These are phyloP conservation scores for Rhinichthys klamathensis DNA, from an alignment of 2,113 vertebrate species.

Conservation along the genomic window DNA sequence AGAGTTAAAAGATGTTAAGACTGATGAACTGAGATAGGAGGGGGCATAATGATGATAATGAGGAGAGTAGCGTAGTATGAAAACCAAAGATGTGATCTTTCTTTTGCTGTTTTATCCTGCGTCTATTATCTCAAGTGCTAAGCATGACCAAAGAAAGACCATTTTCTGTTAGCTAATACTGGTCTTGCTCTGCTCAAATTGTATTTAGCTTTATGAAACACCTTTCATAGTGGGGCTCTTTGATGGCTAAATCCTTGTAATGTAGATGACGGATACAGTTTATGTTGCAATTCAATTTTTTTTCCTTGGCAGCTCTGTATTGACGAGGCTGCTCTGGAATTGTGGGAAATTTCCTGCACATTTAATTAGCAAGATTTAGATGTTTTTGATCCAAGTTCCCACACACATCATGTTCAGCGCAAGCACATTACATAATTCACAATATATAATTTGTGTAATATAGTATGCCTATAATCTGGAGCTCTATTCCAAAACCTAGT, in stretches of 20 bases:
- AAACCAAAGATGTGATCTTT: not conserved
- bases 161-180: not conserved
- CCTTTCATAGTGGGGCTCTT: not conserved
- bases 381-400: slow-evolving; percentile 15
- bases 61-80: not conserved
- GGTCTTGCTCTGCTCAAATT: not conserved
- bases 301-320: not conserved
- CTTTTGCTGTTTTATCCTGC: not conserved
- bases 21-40: not conserved
- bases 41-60: not conserved
- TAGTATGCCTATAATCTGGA: not conserved
- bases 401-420: slow-evolving; percentile 21
- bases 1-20: slow-evolving; percentile 31
- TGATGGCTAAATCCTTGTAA: not conserved
- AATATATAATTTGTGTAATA: slow-evolving; percentile 1
- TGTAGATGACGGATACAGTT: not conserved
- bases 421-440: not conserved
- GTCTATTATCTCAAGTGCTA: not conserved
- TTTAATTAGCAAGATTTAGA: not conserved
- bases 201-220: not conserved
- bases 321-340: not conserved
- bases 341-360: slow-evolving; percentile 12
- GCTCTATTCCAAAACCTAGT: not conserved
- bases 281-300: not conserved
- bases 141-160: not conserved